phyloP scores from a whole-genome alignment of 2,113 vertebrate genomes.

The Scomber japonicus region DNA sequence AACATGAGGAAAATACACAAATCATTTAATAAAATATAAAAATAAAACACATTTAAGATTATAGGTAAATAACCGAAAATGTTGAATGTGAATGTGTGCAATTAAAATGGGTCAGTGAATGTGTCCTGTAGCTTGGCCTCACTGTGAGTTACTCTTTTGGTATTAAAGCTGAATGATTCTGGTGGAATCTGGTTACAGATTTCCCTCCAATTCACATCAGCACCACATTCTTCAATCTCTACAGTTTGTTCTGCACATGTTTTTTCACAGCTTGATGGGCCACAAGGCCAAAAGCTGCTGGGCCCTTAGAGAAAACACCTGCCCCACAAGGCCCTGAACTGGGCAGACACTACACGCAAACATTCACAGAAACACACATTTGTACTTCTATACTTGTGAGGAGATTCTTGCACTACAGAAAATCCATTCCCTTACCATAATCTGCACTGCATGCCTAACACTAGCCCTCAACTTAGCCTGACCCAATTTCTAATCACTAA shows the following conservation, averaged over 20 bases:
- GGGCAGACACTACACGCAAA: slow-evolving; percentile 47
- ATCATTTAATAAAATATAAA: background rate
- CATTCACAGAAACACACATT: slow-evolving; percentile 26
- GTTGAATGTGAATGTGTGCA: background rate
- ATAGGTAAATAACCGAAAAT: background rate
- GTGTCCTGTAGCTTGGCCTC: slow-evolving; percentile 12
- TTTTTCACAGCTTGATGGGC: slow-evolving; percentile 69
- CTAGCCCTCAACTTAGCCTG: slow-evolving; percentile 10
- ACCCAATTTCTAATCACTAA: slow-evolving; percentile 22
- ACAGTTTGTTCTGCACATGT: slow-evolving; percentile 74
- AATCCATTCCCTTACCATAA: slow-evolving; percentile 3
- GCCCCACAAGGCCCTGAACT: slow-evolving; percentile 49
- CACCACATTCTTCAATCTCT: slow-evolving; percentile 67
- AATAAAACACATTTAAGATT: background rate
- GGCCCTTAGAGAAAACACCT: slow-evolving; percentile 82
- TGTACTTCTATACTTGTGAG: slow-evolving; percentile 38
- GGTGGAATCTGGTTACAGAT: slow-evolving; percentile 49
- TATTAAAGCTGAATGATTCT: slow-evolving; percentile 19
- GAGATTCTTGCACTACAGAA: slow-evolving; percentile 16
- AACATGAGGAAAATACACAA: background rate
- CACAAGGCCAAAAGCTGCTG: slow-evolving; percentile 64
- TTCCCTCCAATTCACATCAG: slow-evolving; percentile 64
- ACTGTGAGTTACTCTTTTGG: slow-evolving; percentile 17
- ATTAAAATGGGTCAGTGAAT: slow-evolving; percentile 51
- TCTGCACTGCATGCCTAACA: slow-evolving; percentile 22